Evolutionary conservation across 2,113 vertebrate genomes (phyloP).

Genomic region (Heterotis niloticus): DNA sequence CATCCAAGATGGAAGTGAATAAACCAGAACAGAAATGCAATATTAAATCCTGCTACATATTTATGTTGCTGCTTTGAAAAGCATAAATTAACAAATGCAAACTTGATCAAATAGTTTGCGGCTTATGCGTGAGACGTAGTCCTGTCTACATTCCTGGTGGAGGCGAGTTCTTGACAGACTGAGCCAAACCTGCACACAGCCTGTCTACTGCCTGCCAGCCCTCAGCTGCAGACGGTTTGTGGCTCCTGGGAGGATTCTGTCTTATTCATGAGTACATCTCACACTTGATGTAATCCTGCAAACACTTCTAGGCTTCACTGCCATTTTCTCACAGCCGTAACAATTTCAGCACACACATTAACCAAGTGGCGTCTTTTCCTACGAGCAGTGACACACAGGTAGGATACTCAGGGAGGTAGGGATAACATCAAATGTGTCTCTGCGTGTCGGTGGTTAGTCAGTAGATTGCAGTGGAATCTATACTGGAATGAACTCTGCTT

Average conservation of each 20-base stretch:
- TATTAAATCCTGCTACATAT: not conserved
- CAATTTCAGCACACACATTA: not conserved
- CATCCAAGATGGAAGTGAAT: not conserved
- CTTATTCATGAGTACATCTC: not conserved
- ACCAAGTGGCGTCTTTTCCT: not conserved
- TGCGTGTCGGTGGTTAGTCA: no score
- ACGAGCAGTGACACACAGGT: no score
- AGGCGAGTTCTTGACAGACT: not conserved
- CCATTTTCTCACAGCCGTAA: not conserved
- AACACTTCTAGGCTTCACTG: not conserved
- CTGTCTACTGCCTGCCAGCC: not conserved
- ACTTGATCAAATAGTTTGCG: not conserved
- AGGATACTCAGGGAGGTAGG: no score
- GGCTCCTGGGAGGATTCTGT: conserved; percentile 1
- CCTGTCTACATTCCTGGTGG: not conserved
- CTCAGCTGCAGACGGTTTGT: not conserved
- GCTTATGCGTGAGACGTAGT: not conserved
- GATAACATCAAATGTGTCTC: no score
- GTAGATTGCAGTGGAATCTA: no score
- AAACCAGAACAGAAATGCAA: not conserved
- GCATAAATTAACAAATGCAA: not conserved
- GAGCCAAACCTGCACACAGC: conserved; percentile 14
- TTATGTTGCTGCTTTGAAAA: not conserved
- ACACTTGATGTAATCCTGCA: not conserved
- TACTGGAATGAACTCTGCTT: no score